Percentiles rank a stretch among this genome's conserved stretches.
phyloP scores from a whole-genome alignment of 2,113 vertebrate genomes.

The Thinocorus orbignyianus region DNA sequence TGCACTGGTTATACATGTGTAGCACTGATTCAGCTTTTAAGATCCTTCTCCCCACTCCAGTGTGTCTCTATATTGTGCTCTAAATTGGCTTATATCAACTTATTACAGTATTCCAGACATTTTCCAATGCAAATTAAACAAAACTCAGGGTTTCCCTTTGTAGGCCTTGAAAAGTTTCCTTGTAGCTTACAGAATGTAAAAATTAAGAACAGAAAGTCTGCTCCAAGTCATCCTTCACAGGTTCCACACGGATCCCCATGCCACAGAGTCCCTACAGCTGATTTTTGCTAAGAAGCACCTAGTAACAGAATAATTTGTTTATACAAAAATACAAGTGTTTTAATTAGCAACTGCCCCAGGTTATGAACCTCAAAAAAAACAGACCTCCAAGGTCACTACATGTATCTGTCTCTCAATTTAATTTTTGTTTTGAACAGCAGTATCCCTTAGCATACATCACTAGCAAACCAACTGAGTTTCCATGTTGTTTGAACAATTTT shows the following conservation, averaged over 20 bases:
- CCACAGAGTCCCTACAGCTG: not conserved
- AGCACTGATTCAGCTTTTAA: not conserved
- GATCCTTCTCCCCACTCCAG: not conserved
- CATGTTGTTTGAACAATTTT: not conserved
- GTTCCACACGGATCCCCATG: not conserved
- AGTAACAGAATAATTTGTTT: not conserved
- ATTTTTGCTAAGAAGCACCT: not conserved
- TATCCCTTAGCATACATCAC: not conserved
- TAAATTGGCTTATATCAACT: not conserved
- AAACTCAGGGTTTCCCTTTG: not conserved
- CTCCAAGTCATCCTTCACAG: not conserved
- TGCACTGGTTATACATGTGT: not conserved
- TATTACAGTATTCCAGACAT: not conserved
- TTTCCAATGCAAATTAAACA: not conserved
- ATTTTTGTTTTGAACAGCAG: not conserved
- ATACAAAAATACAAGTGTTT: not conserved
- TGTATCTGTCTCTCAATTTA: not conserved
- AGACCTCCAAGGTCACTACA: not conserved
- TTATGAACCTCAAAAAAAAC: not conserved
- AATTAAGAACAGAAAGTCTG: not conserved
- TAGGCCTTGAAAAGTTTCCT: not conserved
- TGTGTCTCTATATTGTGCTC: not conserved
- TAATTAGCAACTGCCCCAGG: not conserved
- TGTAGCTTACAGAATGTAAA: not conserved
- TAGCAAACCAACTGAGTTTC: not conserved